These are phyloP conservation scores for Apoda limacodes DNA, from an alignment of 2,888 invertebrate genomes.

Conservation along the genomic window DNA sequence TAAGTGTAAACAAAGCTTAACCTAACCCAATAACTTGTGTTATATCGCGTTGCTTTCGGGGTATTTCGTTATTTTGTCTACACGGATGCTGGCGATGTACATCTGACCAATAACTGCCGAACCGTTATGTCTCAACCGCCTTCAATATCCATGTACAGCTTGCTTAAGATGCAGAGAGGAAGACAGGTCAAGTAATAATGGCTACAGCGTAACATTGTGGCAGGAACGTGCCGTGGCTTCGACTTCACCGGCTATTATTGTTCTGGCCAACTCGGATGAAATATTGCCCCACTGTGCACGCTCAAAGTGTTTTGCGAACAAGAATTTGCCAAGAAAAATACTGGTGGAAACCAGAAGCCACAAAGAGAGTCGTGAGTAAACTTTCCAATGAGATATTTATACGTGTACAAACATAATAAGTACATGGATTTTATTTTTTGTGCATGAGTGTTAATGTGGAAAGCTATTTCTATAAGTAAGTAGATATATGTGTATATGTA, in stretches of 20 bases:
- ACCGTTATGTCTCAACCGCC: constrained; percentile 24
- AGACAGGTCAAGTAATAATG: constrained; percentile 35
- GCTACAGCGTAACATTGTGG: constrained; percentile 57
- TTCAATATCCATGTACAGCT: constrained; percentile 23
- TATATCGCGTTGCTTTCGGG: constrained; percentile 65
- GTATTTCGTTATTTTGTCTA: constrained; percentile 69
- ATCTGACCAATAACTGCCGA: constrained; percentile 34
- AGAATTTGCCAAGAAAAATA: constrained; percentile 59
- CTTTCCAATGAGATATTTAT: constrained; percentile 20
- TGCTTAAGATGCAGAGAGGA: constrained; percentile 15
- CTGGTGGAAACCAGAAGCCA: constrained; percentile 52
- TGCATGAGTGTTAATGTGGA: too few species aligned
- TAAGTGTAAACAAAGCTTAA: constrained; percentile 59
- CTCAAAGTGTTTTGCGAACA: constrained; percentile 59
- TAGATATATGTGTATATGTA: too few species aligned
- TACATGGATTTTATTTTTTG: too few species aligned
- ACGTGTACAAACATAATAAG: constrained; percentile 1
- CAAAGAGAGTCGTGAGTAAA: constrained; percentile 42
- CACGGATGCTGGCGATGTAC: constrained; percentile 62
- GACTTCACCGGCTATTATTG: constrained; percentile 64
- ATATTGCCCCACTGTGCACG: constrained; percentile 65
- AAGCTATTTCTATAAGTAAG: too few species aligned
- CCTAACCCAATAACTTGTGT: constrained; percentile 64
- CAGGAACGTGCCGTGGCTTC: constrained; percentile 66
- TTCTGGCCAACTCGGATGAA: constrained; percentile 67